Conservation (phyloP, 2,888 invertebrate species). For the Anthophora plumipes region DNA sequence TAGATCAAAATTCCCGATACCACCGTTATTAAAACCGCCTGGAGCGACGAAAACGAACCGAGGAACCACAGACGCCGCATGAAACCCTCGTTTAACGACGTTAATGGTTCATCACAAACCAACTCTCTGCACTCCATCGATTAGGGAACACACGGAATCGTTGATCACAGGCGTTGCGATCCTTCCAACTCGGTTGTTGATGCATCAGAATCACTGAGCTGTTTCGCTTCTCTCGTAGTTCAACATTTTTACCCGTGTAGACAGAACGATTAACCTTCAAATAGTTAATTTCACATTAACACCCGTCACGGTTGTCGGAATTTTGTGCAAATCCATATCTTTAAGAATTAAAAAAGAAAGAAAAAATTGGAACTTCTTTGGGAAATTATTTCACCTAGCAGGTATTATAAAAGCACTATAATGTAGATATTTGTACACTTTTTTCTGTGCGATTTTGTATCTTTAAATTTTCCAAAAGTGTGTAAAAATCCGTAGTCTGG, state of each 20-base stretch:
- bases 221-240: not conserved
- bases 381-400: too few species aligned
- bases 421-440: too few species aligned
- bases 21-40: not conserved
- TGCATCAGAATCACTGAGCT: not conserved
- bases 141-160: constrained; percentile 21
- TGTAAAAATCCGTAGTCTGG: too few species aligned
- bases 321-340: too few species aligned
- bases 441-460: too few species aligned
- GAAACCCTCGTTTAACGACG: not conserved
- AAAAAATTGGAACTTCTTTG: too few species aligned
- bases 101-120: constrained; percentile 44
- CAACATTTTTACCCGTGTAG: not conserved
- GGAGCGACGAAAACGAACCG: not conserved
- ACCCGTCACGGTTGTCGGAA: too few species aligned
- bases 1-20: too few species aligned
- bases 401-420: too few species aligned
- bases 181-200: constrained; percentile 25
- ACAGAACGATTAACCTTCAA: not conserved
- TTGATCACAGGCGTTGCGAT: constrained; percentile 34
- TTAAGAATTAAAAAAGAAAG: too few species aligned
- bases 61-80: not conserved
- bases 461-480: too few species aligned
- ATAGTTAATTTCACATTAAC: not conserved
- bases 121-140: constrained; percentile 5